These are phyloP conservation scores for Trichechus manatus DNA, from an alignment of 2,113 vertebrate genomes.

Conservation along the genomic window DNA sequence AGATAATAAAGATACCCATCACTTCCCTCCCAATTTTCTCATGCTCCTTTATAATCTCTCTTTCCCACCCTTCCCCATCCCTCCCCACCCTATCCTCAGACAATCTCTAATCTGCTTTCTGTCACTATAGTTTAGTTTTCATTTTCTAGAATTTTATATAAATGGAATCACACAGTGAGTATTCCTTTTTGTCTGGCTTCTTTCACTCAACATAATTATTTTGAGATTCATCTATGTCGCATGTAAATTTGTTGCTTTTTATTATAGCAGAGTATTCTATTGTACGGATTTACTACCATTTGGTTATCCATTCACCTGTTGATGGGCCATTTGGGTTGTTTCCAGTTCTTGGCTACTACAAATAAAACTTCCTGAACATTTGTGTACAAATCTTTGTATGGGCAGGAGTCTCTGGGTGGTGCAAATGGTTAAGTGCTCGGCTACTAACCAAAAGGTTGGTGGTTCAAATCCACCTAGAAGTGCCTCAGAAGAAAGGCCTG, in stretches of 20 bases:
- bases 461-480: no score
- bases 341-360: not conserved
- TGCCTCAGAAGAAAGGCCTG: no score
- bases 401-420: no score
- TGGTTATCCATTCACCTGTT: not conserved
- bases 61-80: not conserved
- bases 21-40: not conserved
- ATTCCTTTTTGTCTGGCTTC: not conserved
- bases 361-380: no score
- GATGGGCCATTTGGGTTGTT: not conserved
- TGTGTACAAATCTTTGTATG: no score
- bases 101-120: not conserved
- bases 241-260: not conserved
- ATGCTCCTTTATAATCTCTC: not conserved
- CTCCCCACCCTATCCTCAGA: not conserved
- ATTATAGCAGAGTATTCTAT: not conserved
- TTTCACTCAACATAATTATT: not conserved
- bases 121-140: not conserved
- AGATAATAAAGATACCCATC: not conserved
- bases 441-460: no score
- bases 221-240: not conserved
- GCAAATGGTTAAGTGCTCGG: no score
- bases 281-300: not conserved
- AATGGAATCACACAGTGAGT: not conserved
- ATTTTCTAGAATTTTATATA: not conserved